Percentiles rank a stretch among this genome's conserved stretches.
These are phyloP conservation scores for Alaudala cheleensis DNA, from an alignment of 2,113 vertebrate species.

Conservation along the genomic window DNA sequence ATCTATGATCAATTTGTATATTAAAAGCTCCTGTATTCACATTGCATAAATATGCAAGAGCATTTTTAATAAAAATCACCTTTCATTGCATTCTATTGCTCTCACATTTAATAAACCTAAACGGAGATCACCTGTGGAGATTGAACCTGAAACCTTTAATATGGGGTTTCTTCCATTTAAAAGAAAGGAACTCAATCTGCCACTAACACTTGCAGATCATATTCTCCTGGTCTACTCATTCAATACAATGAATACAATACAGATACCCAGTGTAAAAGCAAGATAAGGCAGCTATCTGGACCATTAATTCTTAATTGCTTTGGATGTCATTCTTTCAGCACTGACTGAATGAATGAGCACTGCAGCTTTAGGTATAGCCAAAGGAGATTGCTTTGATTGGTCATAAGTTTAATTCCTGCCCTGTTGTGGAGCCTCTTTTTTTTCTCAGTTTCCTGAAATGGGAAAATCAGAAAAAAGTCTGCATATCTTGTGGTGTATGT, in stretches of 20 bases:
- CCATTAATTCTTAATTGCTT: conserved; percentile 37
- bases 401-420: background rate
- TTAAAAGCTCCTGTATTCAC: background rate
- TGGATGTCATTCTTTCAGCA: background rate
- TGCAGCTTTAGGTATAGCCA: background rate
- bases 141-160: conserved; percentile 15
- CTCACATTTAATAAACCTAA: background rate
- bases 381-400: background rate
- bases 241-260: background rate
- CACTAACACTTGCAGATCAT: background rate
- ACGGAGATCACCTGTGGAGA: conserved; percentile 10
- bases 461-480: background rate
- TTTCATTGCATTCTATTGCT: background rate
- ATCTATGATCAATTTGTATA: background rate
- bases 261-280: background rate
- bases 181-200: background rate
- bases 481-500: background rate
- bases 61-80: conserved; percentile 24
- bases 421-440: background rate
- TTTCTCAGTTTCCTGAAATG: background rate
- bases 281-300: background rate
- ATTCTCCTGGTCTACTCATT: background rate
- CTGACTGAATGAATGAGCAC: background rate
- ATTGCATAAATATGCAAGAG: background rate
- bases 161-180: background rate